Base-by-base conservation (phyloP, 2,888 invertebrate species). In the Nesidiocoris tenuis region DNA sequence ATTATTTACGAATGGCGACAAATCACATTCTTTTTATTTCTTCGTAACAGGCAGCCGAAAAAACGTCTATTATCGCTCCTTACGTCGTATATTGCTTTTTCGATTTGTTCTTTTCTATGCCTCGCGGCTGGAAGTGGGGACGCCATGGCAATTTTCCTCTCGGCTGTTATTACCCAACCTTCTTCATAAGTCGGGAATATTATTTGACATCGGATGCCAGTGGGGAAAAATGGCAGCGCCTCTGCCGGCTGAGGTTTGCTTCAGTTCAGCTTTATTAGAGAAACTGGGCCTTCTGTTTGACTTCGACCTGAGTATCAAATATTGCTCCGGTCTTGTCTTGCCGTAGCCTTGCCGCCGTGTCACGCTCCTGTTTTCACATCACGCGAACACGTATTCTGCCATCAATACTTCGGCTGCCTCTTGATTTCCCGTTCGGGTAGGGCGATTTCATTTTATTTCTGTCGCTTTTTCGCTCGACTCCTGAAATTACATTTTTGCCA, bases 291-390 rank as follows among this genome's bases (percentile, higher is more conserved):
- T 12, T 12, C 39, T 39, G 39, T 39, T 12, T 55, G 67, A 56
- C n/a, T 22, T 1, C 56, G 66, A 67, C 55, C n/a, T n/a, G n/a
- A 67, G 55, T 56, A 67, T 55, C 67, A 67, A 56, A 67, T 67
- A 67, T 67, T 67, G 67, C 67, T 65, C 67, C 67, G 12, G 39
- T 39, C 12, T 39, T 39, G 39, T 39, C 39, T 39, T 39, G 5
- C 39, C 39, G 12, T 39, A 7, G 39, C 3, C 39, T 39, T 39
- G 12, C 39, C 67, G 19, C n/a, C 67, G 54, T 67, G 55, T 56
- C 56, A n/a, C 67, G 23, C 67, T 67, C 67, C 12, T 67, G 67
- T 67, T 67, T 67, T 23, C 67, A 67, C 67, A 67, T 67, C 67
- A 67, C 67, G 67, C 55, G 55, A 67, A 67, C 67, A 39, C 67